Percentiles rank a stretch among this genome's conserved stretches.
These are phyloP conservation scores for Eupithecia exiguata DNA, from an alignment of 2,888 invertebrate species.

Conservation along the genomic window DNA sequence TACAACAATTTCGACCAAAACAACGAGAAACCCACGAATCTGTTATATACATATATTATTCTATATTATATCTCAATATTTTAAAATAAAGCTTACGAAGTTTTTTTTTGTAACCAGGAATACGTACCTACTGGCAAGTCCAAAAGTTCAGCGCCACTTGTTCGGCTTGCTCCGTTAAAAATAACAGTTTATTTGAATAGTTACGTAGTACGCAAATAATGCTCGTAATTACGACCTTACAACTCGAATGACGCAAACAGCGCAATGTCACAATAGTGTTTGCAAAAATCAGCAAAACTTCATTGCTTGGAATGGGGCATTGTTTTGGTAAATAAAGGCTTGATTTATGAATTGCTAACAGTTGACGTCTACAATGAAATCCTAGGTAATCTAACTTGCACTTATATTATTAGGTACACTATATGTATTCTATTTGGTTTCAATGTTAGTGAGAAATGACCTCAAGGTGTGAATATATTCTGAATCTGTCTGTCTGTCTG, in stretches of 20 bases:
- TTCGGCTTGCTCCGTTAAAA: constrained; percentile 42
- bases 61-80: too few relatives aligned
- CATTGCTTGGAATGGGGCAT: constrained; percentile 10
- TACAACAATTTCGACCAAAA: not conserved
- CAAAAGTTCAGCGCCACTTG: constrained; percentile 36
- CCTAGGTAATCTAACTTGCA: not conserved
- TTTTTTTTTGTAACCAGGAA: not conserved
- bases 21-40: not conserved
- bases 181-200: constrained; percentile 39
- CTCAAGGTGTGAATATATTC: not conserved
- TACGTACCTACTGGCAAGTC: not conserved
- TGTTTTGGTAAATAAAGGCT: constrained; percentile 11
- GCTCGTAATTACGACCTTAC: constrained; percentile 17
- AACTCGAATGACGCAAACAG: constrained; percentile 31
- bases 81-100: not conserved
- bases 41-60: too few relatives aligned
- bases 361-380: not conserved
- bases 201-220: constrained; percentile 2
- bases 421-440: too few relatives aligned
- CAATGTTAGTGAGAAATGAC: not conserved
- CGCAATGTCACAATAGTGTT: constrained; percentile 14
- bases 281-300: constrained; percentile 12
- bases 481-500: not conserved
- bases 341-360: not conserved
- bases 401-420: too few relatives aligned